Conservation (phyloP, 2,888 invertebrate species). For the Epistrophella euchroma region DNA sequence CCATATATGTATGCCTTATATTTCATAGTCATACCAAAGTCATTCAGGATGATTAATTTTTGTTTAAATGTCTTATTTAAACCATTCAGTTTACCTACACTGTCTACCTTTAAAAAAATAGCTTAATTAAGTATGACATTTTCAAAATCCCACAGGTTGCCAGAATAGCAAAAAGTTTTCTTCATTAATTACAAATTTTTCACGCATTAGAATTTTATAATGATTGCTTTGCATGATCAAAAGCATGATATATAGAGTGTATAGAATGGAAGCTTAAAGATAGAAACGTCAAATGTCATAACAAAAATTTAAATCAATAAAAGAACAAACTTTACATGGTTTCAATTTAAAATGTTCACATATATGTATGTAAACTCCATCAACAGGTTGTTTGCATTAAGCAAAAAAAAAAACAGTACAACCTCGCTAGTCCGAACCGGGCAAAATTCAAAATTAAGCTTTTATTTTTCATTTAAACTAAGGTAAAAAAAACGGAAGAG, state of each 20-base stretch:
- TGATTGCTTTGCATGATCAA: slow-evolving; percentile 6
- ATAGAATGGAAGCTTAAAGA: background rate
- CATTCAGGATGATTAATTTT: no score
- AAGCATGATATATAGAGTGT: background rate
- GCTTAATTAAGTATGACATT: no score
- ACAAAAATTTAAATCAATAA: background rate
- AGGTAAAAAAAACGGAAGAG: no score
- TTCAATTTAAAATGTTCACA: slow-evolving; percentile 12
- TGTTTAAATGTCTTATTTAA: no score
- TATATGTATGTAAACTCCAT: background rate
- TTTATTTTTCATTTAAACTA: no score
- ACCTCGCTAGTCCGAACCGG: background rate
- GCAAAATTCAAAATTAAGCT: background rate
- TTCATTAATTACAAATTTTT: no score
- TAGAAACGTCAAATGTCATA: background rate
- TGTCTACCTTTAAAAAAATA: no score
- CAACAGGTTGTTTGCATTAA: slow-evolving; percentile 19
- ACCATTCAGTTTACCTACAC: no score
- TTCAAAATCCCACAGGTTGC: no score
- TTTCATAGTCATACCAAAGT: no score
- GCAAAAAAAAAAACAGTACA: slow-evolving; percentile 2
- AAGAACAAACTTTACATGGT: slow-evolving; percentile 10
- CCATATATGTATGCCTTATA: no score
- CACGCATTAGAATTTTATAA: background rate
- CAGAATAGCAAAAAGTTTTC: no score